Base-by-base conservation (phyloP, 2,888 invertebrate species). In the Atrina japonica region DNA sequence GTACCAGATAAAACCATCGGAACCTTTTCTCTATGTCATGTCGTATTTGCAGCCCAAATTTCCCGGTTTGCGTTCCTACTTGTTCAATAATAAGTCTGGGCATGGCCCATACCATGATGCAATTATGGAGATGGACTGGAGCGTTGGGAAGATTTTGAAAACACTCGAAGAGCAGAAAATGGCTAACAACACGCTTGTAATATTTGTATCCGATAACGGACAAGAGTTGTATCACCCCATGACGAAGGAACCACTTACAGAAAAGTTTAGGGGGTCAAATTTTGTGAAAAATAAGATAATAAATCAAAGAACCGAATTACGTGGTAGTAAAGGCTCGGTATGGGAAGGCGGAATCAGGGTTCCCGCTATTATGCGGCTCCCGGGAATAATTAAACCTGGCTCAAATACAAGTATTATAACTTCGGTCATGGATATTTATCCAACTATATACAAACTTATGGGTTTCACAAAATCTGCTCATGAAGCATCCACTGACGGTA, bases 201-300 rank as follows among this genome's bases (percentile, higher is more conserved):
- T 71, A 16, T 75, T 75, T 58, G 43, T 68, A 3, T 75, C 75
- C 3, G 71, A 75, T 52, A 75, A 71, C 71, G 70, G 71, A 25
- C 70, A 66, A 49, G 56, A 58, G 6, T 23, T 55, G 9, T 70
- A 64, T 30, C 55, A 70, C 49, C 74, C 67, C 23, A 27, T 58
- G 1, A 58, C 27, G 7, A 58, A 41, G 50, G 47, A 43, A 21
- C 60, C 47, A 16, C 35, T 61, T n/a, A 16, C 41, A 3, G 18
- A 27, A 23, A 21, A 61, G 5, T 47, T 30, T n/a, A 47, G 21
- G 5, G 61, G 49, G n/a, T 43, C 41, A 14, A 49, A 60, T 21
- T 35, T 23, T 56, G 40, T 21, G 40, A 40, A 30, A 1, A 56
- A 56, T 40, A 35, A 30, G 14, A 35, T 56, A 18, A 40, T 18